Conservation (phyloP, 2,797 vertebrate species). For the Alauda arvensis region DNA sequence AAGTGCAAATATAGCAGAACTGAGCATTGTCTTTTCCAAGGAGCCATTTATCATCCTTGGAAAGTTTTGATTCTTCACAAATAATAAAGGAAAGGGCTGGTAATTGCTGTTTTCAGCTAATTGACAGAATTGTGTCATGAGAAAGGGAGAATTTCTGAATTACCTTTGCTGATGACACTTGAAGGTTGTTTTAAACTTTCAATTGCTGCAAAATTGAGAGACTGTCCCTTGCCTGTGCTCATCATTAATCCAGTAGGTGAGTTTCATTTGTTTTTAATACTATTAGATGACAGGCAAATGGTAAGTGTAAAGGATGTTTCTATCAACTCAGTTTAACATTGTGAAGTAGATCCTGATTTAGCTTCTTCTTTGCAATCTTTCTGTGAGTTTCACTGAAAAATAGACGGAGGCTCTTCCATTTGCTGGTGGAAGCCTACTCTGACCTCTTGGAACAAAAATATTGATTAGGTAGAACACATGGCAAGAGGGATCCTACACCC, state of each 20-base stretch:
- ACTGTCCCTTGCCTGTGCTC: conserved; percentile 26
- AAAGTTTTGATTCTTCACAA: conserved; percentile 69
- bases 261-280: conserved; percentile 1
- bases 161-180: conserved; percentile 41
- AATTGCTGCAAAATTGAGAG: conserved; percentile 44
- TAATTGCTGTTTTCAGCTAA: conserved; percentile 67
- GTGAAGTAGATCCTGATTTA: background rate
- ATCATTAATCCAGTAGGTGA: conserved; percentile 23
- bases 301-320: background rate
- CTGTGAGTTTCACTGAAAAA: background rate
- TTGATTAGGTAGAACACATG: background rate
- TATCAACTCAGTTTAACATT: background rate
- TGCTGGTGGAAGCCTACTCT: background rate
- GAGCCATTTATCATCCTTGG: conserved; percentile 73
- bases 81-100: conserved; percentile 63
- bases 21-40: conserved; percentile 48
- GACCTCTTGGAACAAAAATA: background rate
- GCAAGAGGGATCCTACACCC: background rate
- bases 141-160: conserved; percentile 48
- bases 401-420: background rate
- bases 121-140: conserved; percentile 66
- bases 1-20: conserved; percentile 71
- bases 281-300: background rate
- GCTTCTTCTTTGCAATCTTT: background rate
- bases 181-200: conserved; percentile 58